phyloP scores from a whole-genome alignment of 1,140 invertebrate species.

The Apis cerana region DNA sequence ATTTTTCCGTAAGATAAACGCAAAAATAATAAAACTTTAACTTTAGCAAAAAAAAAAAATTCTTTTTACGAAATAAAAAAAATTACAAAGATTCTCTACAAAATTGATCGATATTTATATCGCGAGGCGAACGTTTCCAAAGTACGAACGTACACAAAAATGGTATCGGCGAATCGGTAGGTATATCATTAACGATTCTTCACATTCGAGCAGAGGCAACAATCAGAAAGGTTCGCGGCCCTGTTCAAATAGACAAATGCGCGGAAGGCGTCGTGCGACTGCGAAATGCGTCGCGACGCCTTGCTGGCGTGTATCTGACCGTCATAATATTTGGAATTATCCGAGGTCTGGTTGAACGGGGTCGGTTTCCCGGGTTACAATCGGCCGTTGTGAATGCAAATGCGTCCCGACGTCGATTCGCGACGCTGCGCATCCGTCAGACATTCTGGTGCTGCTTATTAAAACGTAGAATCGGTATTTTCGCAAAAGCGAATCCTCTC shows the following conservation, averaged over 20 bases:
- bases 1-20: too few relatives aligned
- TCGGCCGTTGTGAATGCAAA: constrained; percentile 32
- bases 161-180: too few relatives aligned
- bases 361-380: constrained; percentile 24
- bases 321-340: constrained; percentile 52
- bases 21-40: too few relatives aligned
- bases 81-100: too few relatives aligned
- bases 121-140: not conserved
- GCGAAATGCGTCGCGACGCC: constrained; percentile 42
- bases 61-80: too few relatives aligned
- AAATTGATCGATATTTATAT: not conserved
- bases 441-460: constrained; percentile 23
- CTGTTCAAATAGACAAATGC: constrained; percentile 45
- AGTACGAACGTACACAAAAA: not conserved
- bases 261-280: constrained; percentile 36
- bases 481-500: not conserved
- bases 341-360: constrained; percentile 38
- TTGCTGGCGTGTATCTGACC: constrained; percentile 20
- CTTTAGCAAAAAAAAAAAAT: too few relatives aligned
- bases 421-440: not conserved
- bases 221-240: constrained; percentile 6
- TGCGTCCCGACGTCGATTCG: constrained; percentile 18
- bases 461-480: not conserved
- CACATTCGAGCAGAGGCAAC: not conserved
- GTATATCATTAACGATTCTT: not conserved